Percentiles rank a stretch among this genome's conserved stretches.
Conservation (phyloP, 2,888 invertebrate species). For the Cerastoderma edule region DNA sequence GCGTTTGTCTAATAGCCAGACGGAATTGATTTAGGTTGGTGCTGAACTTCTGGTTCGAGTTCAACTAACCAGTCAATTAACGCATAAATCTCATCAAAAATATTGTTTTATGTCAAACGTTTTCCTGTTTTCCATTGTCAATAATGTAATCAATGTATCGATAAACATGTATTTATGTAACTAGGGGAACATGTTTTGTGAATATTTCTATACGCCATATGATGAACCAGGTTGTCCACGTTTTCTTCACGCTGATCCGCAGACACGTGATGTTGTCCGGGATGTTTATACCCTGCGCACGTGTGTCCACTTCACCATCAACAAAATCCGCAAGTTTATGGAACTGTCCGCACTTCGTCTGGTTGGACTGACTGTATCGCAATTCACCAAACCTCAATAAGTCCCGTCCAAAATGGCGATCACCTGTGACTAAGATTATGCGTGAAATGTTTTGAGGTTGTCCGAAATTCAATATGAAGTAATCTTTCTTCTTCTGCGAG, state of each 20-base stretch:
- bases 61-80: no score
- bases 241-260: slow-evolving; percentile 21
- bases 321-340: slow-evolving; percentile 28
- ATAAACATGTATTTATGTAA: no score
- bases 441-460: slow-evolving; percentile 55
- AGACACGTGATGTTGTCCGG: slow-evolving; percentile 34
- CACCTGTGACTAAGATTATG: slow-evolving; percentile 64
- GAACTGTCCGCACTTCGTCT: slow-evolving; percentile 2
- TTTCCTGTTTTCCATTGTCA: no score
- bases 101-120: no score
- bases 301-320: slow-evolving; percentile 54
- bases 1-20: no score
- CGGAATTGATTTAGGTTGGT: no score
- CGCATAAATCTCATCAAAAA: no score
- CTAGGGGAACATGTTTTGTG: no score
- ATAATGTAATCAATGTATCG: no score
- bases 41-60: no score
- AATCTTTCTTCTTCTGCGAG: slow-evolving; percentile 39
- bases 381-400: not conserved
- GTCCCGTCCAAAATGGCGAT: slow-evolving; percentile 25
- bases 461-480: slow-evolving; percentile 58
- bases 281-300: slow-evolving; percentile 38
- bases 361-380: not conserved
- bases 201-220: slow-evolving; percentile 37
- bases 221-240: slow-evolving; percentile 29